These are phyloP conservation scores for Trochalopteron elliotii DNA, from an alignment of 2,113 vertebrate genomes.

Conservation along the genomic window DNA sequence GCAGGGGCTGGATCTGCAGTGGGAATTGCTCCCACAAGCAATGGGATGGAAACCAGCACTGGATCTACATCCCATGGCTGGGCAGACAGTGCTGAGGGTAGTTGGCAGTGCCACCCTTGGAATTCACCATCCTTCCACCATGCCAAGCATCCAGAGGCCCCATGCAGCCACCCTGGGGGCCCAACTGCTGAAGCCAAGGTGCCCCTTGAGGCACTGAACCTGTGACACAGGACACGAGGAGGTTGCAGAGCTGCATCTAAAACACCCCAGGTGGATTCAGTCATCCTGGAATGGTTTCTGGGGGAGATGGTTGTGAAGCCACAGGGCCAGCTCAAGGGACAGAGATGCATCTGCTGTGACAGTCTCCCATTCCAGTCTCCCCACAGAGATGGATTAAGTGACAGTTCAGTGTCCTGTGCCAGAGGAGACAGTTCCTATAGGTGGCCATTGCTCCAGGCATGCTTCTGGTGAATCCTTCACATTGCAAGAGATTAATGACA, in stretches of 20 bases:
- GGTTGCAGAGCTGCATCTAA: background rate
- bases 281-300: background rate
- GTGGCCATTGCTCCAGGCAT: background rate
- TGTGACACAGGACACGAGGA: fast-evolving
- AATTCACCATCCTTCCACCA: background rate
- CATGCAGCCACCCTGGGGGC: background rate
- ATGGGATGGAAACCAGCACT: background rate
- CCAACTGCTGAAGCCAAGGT: background rate
- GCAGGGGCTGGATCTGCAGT: background rate
- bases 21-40: background rate
- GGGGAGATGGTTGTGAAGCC: background rate
- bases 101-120: background rate
- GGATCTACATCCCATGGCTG: background rate
- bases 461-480: background rate
- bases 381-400: background rate
- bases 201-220: background rate
- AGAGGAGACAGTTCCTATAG: background rate
- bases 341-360: background rate
- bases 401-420: background rate
- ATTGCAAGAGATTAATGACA: background rate
- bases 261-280: background rate
- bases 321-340: background rate
- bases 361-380: background rate
- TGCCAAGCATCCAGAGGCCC: background rate
- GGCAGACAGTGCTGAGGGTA: background rate